Evolutionary conservation across 2,113 vertebrate genomes (phyloP).

Genomic region (Nettapus auritus): DNA sequence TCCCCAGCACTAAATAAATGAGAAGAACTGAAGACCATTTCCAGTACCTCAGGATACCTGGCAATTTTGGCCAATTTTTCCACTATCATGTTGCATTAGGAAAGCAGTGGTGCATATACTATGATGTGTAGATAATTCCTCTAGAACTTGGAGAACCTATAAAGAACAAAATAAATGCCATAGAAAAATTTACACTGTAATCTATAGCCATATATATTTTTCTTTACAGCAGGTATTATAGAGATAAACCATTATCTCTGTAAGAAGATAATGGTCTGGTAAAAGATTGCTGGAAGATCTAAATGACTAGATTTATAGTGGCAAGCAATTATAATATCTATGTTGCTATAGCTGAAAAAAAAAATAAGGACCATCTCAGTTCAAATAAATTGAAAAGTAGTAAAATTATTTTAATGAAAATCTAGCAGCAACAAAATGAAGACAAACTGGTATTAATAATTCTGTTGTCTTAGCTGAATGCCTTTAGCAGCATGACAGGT

Average conservation of each 20-base stretch:
- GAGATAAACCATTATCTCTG: slow-evolving; percentile 72
- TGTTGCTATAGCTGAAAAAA: background rate
- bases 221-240: slow-evolving; percentile 47
- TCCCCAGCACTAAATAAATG: background rate
- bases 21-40: background rate
- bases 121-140: slow-evolving; percentile 83
- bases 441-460: background rate
- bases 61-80: slow-evolving; percentile 78
- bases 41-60: slow-evolving; percentile 62
- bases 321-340: background rate
- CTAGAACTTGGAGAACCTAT: slow-evolving; percentile 75
- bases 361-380: background rate
- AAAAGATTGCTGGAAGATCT: background rate
- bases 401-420: background rate
- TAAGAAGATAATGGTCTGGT: no score
- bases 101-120: slow-evolving; percentile 84
- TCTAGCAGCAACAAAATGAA: background rate
- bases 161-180: background rate
- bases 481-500: background rate
- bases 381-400: background rate
- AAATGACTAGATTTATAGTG: background rate
- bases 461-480: background rate
- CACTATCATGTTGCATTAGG: slow-evolving; percentile 87
- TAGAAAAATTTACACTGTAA: background rate
- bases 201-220: background rate